Conservation (phyloP, 1,140 invertebrate genomes). For the Pseudomyrmex gracilis region DNA sequence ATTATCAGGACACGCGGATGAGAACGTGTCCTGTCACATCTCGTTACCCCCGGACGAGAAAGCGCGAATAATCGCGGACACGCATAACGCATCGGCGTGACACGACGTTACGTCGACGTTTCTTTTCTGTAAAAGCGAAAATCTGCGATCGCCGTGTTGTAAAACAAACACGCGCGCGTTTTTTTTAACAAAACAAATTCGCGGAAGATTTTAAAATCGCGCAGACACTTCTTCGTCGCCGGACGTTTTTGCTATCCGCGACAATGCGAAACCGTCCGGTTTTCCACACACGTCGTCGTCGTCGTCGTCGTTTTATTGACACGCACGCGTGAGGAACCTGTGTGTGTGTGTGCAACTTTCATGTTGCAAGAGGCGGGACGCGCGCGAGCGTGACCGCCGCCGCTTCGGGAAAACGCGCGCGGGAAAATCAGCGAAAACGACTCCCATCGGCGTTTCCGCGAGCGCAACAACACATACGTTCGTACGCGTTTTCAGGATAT, state of each 20-base stretch:
- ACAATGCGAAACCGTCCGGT: no score
- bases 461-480: no score
- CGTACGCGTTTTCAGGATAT: no score
- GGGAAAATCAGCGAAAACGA: neutral
- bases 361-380: neutral
- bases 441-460: neutral
- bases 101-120: neutral
- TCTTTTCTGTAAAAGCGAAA: neutral
- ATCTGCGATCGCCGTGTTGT: no score
- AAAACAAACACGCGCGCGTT: neutral
- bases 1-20: neutral
- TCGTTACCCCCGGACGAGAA: neutral
- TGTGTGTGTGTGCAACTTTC: conserved; percentile 1
- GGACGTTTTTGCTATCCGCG: neutral
- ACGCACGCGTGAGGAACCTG: neutral
- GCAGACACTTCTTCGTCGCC: no score
- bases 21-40: neutral
- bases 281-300: no score
- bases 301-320: conserved; percentile 12
- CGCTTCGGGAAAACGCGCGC: neutral
- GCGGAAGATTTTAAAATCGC: no score
- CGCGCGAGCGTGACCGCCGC: no score
- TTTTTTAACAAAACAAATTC: no score
- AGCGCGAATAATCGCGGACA: neutral
- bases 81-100: neutral